Evolutionary conservation across 2,888 invertebrate species (phyloP).

Genomic region (Diarsia rubi): DNA sequence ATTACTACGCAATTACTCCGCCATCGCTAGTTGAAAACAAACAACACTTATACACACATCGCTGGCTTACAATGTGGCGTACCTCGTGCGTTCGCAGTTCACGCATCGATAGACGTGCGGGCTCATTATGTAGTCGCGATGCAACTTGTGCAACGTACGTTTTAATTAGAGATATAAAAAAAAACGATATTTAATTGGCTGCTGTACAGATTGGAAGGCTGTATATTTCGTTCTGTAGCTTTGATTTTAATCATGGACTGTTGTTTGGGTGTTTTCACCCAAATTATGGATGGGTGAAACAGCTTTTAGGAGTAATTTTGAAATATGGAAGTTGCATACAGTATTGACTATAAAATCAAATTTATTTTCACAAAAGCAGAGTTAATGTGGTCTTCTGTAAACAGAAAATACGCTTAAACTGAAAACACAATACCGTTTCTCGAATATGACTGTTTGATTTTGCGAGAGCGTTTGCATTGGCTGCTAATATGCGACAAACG

Average conservation of each 20-base stretch:
- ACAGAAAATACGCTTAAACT: slow-evolving; percentile 15
- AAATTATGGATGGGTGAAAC: neutral
- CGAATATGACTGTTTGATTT: slow-evolving; percentile 31
- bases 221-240: slow-evolving; percentile 12
- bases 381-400: slow-evolving; percentile 1
- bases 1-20: slow-evolving; percentile 71
- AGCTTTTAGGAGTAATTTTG: neutral
- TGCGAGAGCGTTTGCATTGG: neutral
- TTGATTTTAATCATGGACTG: neutral
- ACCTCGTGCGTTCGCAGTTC: slow-evolving; percentile 49
- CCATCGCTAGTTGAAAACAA: slow-evolving; percentile 69
- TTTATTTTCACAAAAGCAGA: slow-evolving; percentile 30
- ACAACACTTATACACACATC: slow-evolving; percentile 70
- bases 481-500: slow-evolving; percentile 8
- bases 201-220: slow-evolving; percentile 23
- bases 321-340: neutral
- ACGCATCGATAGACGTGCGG: slow-evolving; percentile 69
- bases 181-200: slow-evolving; percentile 55
- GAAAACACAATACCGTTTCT: slow-evolving; percentile 39
- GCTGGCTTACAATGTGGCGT: slow-evolving; percentile 64
- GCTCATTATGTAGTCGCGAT: slow-evolving; percentile 61
- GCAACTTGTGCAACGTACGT: slow-evolving; percentile 45
- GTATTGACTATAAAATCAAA: slow-evolving; percentile 1
- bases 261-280: neutral
- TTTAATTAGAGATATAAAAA: slow-evolving; percentile 65